These are phyloP conservation scores for Odocoileus virginianus DNA, from an alignment of 2,113 vertebrate species.

Conservation along the genomic window DNA sequence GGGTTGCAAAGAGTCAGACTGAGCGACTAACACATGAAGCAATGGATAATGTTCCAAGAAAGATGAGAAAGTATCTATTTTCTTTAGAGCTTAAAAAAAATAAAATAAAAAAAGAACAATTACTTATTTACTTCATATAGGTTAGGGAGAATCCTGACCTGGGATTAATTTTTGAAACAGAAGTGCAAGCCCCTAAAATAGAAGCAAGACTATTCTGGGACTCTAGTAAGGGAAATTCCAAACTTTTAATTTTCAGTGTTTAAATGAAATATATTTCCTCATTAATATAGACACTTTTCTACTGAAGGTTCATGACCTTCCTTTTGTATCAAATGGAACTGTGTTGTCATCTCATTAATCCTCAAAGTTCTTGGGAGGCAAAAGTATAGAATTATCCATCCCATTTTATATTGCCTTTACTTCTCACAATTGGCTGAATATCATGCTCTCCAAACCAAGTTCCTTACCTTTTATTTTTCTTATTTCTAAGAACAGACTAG, in stretches of 20 bases:
- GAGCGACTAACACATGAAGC: neutral
- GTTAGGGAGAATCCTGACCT: neutral
- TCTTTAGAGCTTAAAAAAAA: neutral
- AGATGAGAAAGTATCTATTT: neutral
- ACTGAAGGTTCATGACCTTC: neutral
- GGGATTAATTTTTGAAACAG: neutral
- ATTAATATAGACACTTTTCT: slow-evolving; percentile 33
- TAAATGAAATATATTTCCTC: neutral
- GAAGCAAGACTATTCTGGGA: neutral
- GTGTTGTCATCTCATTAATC: slow-evolving; percentile 16
- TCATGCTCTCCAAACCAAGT: neutral
- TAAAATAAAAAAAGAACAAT: neutral
- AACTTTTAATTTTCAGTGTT: neutral
- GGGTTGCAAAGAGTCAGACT: neutral
- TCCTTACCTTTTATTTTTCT: neutral
- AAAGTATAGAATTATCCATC: neutral
- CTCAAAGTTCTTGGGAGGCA: neutral
- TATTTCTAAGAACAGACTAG: neutral
- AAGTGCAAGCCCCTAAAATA: neutral
- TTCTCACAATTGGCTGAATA: slow-evolving; percentile 38
- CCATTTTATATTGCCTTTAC: neutral
- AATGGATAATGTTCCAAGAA: neutral
- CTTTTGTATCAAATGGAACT: slow-evolving; percentile 11
- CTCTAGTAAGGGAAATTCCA: neutral
- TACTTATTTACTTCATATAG: neutral